Percentiles rank a stretch among this genome's conserved stretches.
phyloP scores from a whole-genome alignment of 2,888 invertebrate species.

The Anodontia alba region DNA sequence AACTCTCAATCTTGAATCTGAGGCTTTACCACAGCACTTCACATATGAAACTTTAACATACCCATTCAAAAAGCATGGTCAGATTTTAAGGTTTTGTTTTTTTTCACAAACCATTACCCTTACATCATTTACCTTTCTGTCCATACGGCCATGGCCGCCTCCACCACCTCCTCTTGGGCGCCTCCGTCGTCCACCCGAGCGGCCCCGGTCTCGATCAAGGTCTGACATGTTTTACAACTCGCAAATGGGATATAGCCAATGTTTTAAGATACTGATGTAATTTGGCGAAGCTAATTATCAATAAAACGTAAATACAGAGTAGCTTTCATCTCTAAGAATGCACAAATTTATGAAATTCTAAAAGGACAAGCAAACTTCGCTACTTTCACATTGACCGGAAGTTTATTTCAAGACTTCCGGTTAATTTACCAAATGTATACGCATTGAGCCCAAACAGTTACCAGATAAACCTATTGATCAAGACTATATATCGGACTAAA shows the following conservation, averaged over 20 bases:
- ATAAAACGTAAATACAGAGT: too few relatives aligned
- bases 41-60: too few relatives aligned
- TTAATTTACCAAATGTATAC: background rate
- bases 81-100: too few relatives aligned
- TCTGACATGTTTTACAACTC: slow-evolving; percentile 34
- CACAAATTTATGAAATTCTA: too few relatives aligned
- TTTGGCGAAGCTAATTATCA: background rate
- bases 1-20: too few relatives aligned
- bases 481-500: too few relatives aligned
- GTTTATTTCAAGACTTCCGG: background rate
- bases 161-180: slow-evolving; percentile 36
- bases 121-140: slow-evolving; percentile 38
- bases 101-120: background rate
- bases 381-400: slow-evolving; percentile 17
- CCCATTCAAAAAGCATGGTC: too few relatives aligned
- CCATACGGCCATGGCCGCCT: slow-evolving; percentile 6
- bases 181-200: slow-evolving; percentile 31
- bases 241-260: background rate
- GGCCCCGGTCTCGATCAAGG: slow-evolving; percentile 43
- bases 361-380: too few relatives aligned
- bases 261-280: background rate
- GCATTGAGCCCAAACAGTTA: too few relatives aligned
- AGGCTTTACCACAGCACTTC: too few relatives aligned
- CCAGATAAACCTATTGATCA: too few relatives aligned
- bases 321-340: too few relatives aligned